Percentiles rank a stretch among this genome's conserved stretches.
phyloP scores from a whole-genome alignment of 2,888 invertebrate species.

The Campoletis raptor region DNA sequence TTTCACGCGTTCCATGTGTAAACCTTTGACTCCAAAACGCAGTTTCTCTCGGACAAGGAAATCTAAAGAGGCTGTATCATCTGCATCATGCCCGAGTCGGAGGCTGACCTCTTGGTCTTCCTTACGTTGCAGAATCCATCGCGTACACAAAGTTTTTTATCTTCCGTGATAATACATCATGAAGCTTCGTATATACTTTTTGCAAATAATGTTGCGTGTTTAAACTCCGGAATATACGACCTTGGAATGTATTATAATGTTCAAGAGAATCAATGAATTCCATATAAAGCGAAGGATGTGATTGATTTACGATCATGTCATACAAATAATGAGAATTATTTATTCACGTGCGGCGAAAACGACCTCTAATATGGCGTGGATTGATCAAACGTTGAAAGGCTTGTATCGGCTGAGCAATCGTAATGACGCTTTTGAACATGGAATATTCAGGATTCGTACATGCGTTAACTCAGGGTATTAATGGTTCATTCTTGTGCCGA shows the following conservation, averaged over 20 bases:
- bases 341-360: constrained; percentile 2
- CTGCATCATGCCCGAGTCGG: constrained; percentile 24
- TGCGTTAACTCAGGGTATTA: constrained; percentile 55
- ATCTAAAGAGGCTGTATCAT: background rate
- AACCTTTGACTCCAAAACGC: constrained; percentile 19
- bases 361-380: constrained; percentile 40
- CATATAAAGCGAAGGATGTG: background rate
- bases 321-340: constrained; percentile 40
- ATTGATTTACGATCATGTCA: constrained; percentile 59
- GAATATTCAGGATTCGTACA: constrained; percentile 49
- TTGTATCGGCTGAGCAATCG: constrained; percentile 23
- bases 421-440: constrained; percentile 34
- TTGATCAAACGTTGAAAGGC: constrained; percentile 54
- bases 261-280: constrained; percentile 37
- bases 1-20: constrained; percentile 22
- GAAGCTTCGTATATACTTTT: constrained; percentile 1
- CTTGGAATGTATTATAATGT: constrained; percentile 41
- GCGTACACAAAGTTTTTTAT: constrained; percentile 16
- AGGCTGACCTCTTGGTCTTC: constrained; percentile 51
- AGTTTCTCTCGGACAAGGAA: background rate
- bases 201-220: constrained; percentile 38
- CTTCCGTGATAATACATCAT: constrained; percentile 39
- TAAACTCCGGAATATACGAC: constrained; percentile 36
- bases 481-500: constrained; percentile 48
- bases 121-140: background rate